Evolutionary conservation across 2,113 vertebrate genomes (phyloP), one percentile per base, ranked within the genome.

Genomic region (Xiphias gladius): DNA sequence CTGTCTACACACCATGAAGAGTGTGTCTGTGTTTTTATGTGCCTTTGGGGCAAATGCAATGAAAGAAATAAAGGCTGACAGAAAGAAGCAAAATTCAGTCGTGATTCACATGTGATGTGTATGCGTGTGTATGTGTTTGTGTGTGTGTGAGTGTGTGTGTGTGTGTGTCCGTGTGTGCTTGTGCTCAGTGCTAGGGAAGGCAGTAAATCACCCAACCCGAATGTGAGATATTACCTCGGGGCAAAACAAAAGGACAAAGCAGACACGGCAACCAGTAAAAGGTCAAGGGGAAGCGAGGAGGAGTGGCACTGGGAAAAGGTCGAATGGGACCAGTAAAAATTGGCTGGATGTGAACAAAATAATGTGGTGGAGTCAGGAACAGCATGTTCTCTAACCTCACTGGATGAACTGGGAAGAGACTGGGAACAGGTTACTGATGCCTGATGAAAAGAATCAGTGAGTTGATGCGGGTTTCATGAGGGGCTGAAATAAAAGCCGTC

Each of bases 271-370:
- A 90, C 83, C 82, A 37, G 79, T 39, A 59, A 79, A 95, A 95
- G 93, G 94, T 95, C 94, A 94, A 95, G 90, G 90, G 86, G 90
- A 94, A 84, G 84, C 85, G 61, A 83, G 72, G 67, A 83, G 70
- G 82, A 86, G 87, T 82, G 67, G 80, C 46, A 57, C 22, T 26
- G 63, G 89, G 86, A 88, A 94, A 95, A 94, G 92, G 92, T 94
- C 90, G 72, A 39, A 83, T 62, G 67, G 89, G 78, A 87, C 68
- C 75, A 79, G 76, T 80, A 43, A 43, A 91, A 90, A 90, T 80
- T 30, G 74, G 85, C 52, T 76, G 82, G 64, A 86, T 90, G 81
- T 66, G 83, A 91, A 75, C 74, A 89, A 91, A 89, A 87, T 83
- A 72, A 75, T 57, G 58, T 76, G 52, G 43, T 0, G 69, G 54